Evolutionary conservation across 2,113 vertebrate species (phyloP).

Genomic region (Lethenteron reissneri): DNA sequence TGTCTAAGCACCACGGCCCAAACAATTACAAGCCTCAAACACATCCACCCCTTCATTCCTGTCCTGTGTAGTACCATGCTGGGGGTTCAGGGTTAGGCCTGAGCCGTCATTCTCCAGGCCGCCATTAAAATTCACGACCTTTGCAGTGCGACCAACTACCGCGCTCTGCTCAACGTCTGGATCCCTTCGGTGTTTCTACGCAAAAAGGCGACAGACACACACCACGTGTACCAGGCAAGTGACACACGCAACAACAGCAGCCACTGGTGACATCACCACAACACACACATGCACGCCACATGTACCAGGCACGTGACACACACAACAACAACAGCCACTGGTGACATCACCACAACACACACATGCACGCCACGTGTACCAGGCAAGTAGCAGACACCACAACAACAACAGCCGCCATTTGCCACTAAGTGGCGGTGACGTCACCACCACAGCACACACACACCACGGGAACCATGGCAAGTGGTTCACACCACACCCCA

Average conservation of each 20-base stretch:
- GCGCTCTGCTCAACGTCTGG: constrained; percentile 95
- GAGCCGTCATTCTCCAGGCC: too few relatives aligned
- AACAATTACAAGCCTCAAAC: too few relatives aligned
- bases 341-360: constrained; percentile 14
- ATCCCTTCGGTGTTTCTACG: constrained; percentile 93
- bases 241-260: background rate
- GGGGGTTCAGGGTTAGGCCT: too few relatives aligned
- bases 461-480: constrained; percentile 90
- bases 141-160: constrained; percentile 17
- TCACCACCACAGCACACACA: constrained; percentile 31
- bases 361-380: constrained; percentile 91
- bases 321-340: too few relatives aligned
- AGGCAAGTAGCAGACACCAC: constrained; percentile 28
- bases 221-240: constrained; percentile 84
- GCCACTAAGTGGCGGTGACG: too few relatives aligned
- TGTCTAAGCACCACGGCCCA: too few relatives aligned
- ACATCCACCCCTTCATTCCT: too few relatives aligned
- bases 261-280: too few relatives aligned
- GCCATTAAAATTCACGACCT: too few relatives aligned
- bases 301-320: constrained; percentile 56
- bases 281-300: constrained; percentile 65
- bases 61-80: too few relatives aligned
- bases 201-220: constrained; percentile 72
- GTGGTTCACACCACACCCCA: constrained; percentile 1
- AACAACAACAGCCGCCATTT: too few relatives aligned